Conservation (phyloP, 2,113 vertebrate genomes). For the Phainopepla nitens region DNA sequence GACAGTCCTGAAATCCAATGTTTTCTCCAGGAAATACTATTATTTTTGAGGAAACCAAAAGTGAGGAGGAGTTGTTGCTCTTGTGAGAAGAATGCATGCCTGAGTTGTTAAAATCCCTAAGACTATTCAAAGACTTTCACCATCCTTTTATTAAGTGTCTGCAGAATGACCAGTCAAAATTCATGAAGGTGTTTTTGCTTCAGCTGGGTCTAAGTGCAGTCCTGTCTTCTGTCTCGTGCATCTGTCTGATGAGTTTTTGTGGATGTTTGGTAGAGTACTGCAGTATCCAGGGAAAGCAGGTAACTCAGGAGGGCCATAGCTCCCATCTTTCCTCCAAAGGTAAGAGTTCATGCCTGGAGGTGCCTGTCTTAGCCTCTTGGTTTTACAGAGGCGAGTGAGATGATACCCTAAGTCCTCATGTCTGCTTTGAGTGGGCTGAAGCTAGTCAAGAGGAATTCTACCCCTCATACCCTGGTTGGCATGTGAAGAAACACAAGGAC, state of each 20-base stretch:
- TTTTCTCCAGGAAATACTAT: neutral
- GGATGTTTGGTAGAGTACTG: neutral
- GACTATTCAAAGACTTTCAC: neutral
- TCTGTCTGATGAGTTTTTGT: neutral
- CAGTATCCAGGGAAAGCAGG: neutral
- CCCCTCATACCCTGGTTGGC: neutral
- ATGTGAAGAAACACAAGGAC: neutral
- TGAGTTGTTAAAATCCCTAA: neutral
- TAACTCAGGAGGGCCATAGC: neutral
- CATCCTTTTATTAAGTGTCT: neutral
- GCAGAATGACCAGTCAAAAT: neutral
- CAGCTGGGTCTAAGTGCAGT: neutral
- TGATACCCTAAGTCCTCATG: neutral
- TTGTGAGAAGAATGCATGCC: neutral
- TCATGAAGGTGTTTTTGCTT: neutral
- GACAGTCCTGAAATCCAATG: neutral
- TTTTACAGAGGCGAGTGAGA: neutral
- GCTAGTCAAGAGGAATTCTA: neutral
- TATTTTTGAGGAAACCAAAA: neutral
- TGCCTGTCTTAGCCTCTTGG: neutral
- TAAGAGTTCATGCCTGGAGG: neutral
- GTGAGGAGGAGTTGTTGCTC: neutral
- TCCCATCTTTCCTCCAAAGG: neutral
- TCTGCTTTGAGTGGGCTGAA: neutral
- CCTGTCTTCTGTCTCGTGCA: neutral